A percentile compares a stretch with the other conserved stretches of the same genome.
Conservation (phyloP, 2,113 vertebrate species). For the Tyrannus savana region DNA sequence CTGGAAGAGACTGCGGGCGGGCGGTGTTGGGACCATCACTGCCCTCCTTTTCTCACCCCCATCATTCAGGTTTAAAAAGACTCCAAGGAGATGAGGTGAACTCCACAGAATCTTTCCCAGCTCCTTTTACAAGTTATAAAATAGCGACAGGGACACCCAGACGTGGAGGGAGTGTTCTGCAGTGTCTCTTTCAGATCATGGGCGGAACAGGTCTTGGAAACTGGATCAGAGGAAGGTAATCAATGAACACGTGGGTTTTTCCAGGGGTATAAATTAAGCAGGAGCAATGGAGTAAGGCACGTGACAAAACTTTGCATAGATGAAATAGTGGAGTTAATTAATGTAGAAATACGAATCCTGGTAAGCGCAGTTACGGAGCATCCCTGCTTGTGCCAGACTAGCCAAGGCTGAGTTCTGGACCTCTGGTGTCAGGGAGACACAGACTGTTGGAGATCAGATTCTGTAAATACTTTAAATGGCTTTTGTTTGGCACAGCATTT, state of each 20-base stretch:
- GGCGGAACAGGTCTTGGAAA: background rate
- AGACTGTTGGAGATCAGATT: too few species aligned
- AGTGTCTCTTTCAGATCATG: accelerated
- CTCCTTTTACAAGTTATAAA: background rate
- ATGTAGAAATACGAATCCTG: background rate
- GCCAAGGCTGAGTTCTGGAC: background rate
- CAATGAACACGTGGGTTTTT: background rate
- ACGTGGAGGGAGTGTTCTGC: background rate
- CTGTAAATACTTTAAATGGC: too few species aligned
- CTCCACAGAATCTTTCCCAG: background rate
- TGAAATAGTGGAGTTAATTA: background rate
- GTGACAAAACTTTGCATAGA: background rate
- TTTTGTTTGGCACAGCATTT: background rate
- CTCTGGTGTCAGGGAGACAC: too few species aligned
- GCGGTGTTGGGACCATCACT: too few species aligned
- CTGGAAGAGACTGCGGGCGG: background rate
- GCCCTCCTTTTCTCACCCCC: too few species aligned
- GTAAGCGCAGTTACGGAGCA: background rate
- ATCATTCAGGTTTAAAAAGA: too few species aligned
- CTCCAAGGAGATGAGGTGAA: too few species aligned
- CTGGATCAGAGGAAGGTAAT: background rate
- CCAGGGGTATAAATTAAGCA: background rate
- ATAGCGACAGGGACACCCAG: background rate
- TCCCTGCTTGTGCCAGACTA: background rate
- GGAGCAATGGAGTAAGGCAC: background rate